Percentiles rank a stretch among this genome's conserved stretches.
Conservation (phyloP, 1,140 invertebrate species). For the Cydia fagiglandana region DNA sequence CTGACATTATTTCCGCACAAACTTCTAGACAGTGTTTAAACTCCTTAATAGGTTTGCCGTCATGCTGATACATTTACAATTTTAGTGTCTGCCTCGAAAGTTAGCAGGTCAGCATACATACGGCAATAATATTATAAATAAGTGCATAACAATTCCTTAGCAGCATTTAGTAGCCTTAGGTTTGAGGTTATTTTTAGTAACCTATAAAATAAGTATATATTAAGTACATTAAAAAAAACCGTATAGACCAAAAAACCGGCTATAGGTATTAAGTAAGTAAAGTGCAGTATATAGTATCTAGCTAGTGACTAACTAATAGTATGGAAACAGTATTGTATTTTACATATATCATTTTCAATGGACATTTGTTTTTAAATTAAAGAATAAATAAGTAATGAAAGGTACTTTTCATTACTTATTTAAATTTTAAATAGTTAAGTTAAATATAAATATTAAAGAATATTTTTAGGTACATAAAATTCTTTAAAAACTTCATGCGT, state of each 20-base stretch:
- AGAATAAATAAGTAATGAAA: slow-evolving; percentile 29
- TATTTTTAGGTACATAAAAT: slow-evolving; percentile 13
- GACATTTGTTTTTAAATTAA: background rate
- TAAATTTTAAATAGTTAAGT: too few species aligned
- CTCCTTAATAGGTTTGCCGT: slow-evolving; percentile 41
- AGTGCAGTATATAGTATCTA: too few species aligned
- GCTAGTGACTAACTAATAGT: too few species aligned
- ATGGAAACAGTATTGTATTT: too few species aligned
- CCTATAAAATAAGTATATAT: too few species aligned
- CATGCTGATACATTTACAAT: slow-evolving; percentile 10
- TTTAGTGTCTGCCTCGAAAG: background rate
- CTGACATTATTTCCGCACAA: background rate
- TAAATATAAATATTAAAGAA: slow-evolving; percentile 31
- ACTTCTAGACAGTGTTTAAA: slow-evolving; percentile 35
- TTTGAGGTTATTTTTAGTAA: too few species aligned
- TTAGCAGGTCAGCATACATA: background rate
- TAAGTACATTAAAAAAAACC: too few species aligned
- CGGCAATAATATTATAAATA: background rate
- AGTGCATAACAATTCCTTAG: too few species aligned
- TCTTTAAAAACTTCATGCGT: background rate
- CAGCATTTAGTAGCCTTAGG: too few species aligned
- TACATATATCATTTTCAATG: too few species aligned
- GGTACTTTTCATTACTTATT: background rate
- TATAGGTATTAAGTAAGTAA: too few species aligned
- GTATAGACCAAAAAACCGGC: too few species aligned